These are phyloP conservation scores for Climacteris rufus DNA, from an alignment of 2,113 vertebrate species.

Conservation along the genomic window DNA sequence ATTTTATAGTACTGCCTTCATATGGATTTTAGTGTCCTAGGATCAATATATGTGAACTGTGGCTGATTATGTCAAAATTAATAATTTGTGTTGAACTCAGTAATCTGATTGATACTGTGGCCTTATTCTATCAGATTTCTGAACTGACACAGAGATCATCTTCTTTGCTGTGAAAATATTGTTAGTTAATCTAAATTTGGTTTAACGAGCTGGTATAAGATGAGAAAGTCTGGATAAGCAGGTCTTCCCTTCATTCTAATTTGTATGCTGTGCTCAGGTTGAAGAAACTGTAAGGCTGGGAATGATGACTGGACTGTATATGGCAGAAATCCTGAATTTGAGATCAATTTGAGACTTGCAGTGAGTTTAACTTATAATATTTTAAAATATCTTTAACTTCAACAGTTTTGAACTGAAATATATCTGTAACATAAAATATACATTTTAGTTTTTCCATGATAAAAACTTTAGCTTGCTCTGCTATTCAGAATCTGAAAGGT, in stretches of 20 bases:
- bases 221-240: neutral
- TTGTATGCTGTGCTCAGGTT: neutral
- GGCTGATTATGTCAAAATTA: neutral
- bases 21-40: neutral
- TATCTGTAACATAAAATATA: neutral
- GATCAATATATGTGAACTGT: neutral
- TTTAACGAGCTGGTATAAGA: neutral
- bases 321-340: neutral
- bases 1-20: neutral
- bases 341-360: neutral
- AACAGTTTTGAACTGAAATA: neutral
- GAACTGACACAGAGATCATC: neutral
- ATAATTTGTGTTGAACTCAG: neutral
- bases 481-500: neutral
- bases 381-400: neutral
- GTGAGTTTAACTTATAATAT: neutral
- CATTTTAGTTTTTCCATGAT: neutral
- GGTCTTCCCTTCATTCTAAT: neutral
- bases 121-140: neutral
- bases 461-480: neutral
- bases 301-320: rapidly evolving
- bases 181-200: neutral
- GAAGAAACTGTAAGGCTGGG: neutral
- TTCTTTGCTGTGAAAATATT: neutral
- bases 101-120: neutral